Evolutionary conservation across 1,140 invertebrate genomes (phyloP).

Genomic region (Aphidius gifuensis): DNA sequence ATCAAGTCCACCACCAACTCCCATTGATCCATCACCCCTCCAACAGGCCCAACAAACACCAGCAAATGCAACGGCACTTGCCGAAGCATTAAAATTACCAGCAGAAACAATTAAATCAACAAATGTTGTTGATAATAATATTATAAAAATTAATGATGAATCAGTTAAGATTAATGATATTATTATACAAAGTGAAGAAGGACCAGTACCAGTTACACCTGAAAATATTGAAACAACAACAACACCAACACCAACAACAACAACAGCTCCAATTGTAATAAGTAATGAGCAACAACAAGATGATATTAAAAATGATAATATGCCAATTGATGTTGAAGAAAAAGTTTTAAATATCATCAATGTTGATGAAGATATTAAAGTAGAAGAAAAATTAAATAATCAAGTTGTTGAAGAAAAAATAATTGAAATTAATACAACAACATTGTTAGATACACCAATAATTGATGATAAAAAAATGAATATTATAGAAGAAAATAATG

Average conservation of each 20-base stretch:
- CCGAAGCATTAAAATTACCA: constrained; percentile 45
- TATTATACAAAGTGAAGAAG: constrained; percentile 29
- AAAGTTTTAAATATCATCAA: too few species aligned
- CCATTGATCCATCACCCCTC: constrained; percentile 51
- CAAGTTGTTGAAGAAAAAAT: too few species aligned
- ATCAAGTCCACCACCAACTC: constrained; percentile 52
- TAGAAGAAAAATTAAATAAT: too few species aligned
- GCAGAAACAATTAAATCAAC: constrained; percentile 33
- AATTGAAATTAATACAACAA: too few species aligned
- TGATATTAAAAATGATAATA: background rate
- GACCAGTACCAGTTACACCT: constrained; percentile 33
- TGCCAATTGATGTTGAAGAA: too few species aligned
- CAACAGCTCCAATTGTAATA: too few species aligned
- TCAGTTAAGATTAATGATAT: constrained; percentile 13
- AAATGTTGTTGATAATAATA: background rate
- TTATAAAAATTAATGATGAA: background rate
- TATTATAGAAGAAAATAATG: too few species aligned
- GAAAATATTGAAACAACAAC: constrained; percentile 29
- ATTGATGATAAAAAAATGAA: too few species aligned
- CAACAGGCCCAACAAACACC: constrained; percentile 50
- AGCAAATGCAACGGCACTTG: constrained; percentile 41
- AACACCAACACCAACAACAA: constrained; percentile 14
- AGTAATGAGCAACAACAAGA: background rate
- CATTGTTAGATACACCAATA: too few species aligned
- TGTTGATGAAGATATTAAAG: too few species aligned